Evolutionary conservation across 2,888 invertebrate genomes (phyloP).

Genomic region (Cataglyphis cursor): DNA sequence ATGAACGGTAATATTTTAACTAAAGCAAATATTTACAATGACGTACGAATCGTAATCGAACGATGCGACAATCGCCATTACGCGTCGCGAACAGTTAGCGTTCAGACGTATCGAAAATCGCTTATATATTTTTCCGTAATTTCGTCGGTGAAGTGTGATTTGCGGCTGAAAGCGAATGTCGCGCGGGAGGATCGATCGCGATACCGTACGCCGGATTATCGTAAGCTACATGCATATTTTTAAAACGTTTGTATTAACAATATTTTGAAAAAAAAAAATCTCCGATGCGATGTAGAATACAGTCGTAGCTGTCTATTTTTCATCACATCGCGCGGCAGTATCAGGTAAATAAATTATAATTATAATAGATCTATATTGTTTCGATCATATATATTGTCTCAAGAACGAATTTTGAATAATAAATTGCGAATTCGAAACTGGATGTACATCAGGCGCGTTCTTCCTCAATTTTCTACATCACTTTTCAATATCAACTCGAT

Average conservation of each 20-base stretch:
- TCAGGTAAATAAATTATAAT: background rate
- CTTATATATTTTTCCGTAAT: background rate
- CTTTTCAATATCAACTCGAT: background rate
- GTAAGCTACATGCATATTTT: background rate
- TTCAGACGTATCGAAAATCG: background rate
- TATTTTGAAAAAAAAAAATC: background rate
- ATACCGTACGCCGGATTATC: background rate
- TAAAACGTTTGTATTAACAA: background rate
- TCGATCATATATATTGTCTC: background rate
- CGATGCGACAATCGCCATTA: constrained; percentile 2
- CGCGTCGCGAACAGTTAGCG: background rate
- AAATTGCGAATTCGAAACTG: background rate
- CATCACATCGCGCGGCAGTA: background rate
- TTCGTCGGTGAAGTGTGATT: background rate
- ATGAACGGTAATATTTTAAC: background rate
- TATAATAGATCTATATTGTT: background rate
- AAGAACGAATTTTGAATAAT: background rate
- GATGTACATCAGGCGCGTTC: background rate
- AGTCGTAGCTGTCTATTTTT: background rate
- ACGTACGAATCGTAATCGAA: constrained; percentile 24
- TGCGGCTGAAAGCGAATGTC: background rate
- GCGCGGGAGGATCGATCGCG: background rate
- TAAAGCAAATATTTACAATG: constrained; percentile 5
- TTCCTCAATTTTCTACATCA: background rate
- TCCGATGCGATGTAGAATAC: background rate